Base-by-base conservation (phyloP, 2,797 vertebrate species). In the Scolopax rusticola region DNA sequence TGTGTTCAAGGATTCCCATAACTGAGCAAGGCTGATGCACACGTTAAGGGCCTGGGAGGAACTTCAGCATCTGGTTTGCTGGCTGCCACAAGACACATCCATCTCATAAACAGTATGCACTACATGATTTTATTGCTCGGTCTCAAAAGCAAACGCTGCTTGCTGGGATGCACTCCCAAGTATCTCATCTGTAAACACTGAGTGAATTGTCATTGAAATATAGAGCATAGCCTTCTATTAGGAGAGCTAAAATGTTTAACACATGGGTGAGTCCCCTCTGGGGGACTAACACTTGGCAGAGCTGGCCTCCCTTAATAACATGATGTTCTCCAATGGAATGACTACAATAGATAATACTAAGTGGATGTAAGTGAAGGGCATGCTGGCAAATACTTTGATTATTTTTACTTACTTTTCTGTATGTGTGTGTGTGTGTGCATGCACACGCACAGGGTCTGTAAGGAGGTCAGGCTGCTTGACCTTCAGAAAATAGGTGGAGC, bases 191-290 rank as follows among this genome's bases (percentile, higher is more conserved):
- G 68, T 92, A 96, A 96, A 87, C 30, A 50, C 73, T 48, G 78
- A 95, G 85, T 93, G 83, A 95, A 93, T 93, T 97, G 95, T 76
- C 94, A 91, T 57, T 96, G 95, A 97, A 97, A 97, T 94, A 95
- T 84, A 86, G 93, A 93, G 73, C 60, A 90, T 45, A 70, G 78
- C 63, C 36, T 96, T 83, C 89, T 92, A 76, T 91, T 91, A 89
- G 2, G 14, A 90, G 73, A 93, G 69, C 87, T 82, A 89, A 86
- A 95, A 82, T 95, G 86, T 96, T 97, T 95, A 97, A 96, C 95
- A 97, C 95, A 91, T 95, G 95, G 93, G 84, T 96, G 95, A 96
- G 84, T 95, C 87, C 95, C 96, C 94, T 95, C 92, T 96, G 89
- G 96, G 95, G 90, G 51, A 96, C 89, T 93, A 92, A 95, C 83